Conservation (phyloP, 2,797 vertebrate genomes). For the Catostomus latipinnis region DNA sequence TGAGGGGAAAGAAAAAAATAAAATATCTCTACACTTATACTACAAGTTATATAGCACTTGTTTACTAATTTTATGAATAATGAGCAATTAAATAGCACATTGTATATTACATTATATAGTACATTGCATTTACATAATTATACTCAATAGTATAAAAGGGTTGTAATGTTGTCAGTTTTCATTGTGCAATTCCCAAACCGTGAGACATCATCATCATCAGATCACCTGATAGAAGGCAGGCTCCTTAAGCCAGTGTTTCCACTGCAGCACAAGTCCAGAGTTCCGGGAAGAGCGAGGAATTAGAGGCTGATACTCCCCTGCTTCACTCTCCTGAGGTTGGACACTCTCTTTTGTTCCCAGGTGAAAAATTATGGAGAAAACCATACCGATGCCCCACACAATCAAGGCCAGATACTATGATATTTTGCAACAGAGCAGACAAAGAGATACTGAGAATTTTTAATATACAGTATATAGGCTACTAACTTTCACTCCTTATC, state of each 20-base stretch:
- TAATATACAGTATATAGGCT: too few species aligned
- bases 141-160: too few species aligned
- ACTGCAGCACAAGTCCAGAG: slow-evolving; percentile 63
- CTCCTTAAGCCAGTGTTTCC: slow-evolving; percentile 75
- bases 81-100: too few species aligned
- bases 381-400: slow-evolving; percentile 74
- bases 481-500: too few species aligned
- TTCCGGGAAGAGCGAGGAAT: slow-evolving; percentile 41
- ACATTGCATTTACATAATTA: too few species aligned
- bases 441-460: background rate
- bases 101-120: too few species aligned
- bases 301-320: slow-evolving; percentile 56
- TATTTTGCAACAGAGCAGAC: background rate
- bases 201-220: background rate
- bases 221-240: slow-evolving; percentile 88
- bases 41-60: too few species aligned
- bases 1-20: slow-evolving; percentile 57
- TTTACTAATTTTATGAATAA: too few species aligned
- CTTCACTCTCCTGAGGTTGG: fast-evolving
- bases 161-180: too few species aligned
- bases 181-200: background rate
- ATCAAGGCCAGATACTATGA: slow-evolving; percentile 82
- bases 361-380: slow-evolving; percentile 86
- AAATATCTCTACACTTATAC: background rate
- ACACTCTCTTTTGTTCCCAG: slow-evolving; percentile 82